phyloP scores from a whole-genome alignment of 2,797 vertebrate species.

The Lateolabrax maculatus region DNA sequence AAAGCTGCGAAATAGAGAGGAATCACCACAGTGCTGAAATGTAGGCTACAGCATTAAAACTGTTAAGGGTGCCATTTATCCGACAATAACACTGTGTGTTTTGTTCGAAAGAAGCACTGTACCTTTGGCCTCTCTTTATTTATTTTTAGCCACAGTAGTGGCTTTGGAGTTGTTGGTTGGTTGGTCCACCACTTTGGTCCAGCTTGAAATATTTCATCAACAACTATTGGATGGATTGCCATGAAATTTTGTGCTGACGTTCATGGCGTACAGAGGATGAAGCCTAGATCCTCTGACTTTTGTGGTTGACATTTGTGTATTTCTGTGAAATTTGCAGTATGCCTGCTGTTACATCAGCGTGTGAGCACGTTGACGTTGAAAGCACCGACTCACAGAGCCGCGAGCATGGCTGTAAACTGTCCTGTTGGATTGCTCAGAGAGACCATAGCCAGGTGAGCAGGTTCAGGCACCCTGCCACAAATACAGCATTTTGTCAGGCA shows the following conservation, averaged over 20 bases:
- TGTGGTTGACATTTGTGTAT: neutral
- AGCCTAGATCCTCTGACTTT: neutral
- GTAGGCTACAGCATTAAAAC: slow-evolving; percentile 23
- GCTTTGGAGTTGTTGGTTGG: neutral
- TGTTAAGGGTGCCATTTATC: slow-evolving; percentile 2
- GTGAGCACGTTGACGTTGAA: neutral
- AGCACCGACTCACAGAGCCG: neutral
- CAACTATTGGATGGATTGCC: neutral
- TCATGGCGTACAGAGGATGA: neutral
- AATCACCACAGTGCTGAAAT: slow-evolving; percentile 26
- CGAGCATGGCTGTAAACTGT: neutral
- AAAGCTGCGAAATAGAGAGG: slow-evolving; percentile 18
- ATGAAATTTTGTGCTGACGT: neutral
- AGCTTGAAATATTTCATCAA: neutral
- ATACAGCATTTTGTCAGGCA: neutral
- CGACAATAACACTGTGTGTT: neutral
- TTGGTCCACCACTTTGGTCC: neutral
- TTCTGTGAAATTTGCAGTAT: neutral
- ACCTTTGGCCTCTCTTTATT: neutral
- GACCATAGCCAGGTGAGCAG: neutral
- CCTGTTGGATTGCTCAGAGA: neutral
- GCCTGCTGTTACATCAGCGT: too few relatives aligned
- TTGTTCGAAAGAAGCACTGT: neutral
- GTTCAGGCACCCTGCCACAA: neutral
- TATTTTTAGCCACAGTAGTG: neutral